Base-by-base conservation (phyloP, 30 jellyfish, hydroid and myxozoan genomes). In the Clytia hemisphaerica region DNA sequence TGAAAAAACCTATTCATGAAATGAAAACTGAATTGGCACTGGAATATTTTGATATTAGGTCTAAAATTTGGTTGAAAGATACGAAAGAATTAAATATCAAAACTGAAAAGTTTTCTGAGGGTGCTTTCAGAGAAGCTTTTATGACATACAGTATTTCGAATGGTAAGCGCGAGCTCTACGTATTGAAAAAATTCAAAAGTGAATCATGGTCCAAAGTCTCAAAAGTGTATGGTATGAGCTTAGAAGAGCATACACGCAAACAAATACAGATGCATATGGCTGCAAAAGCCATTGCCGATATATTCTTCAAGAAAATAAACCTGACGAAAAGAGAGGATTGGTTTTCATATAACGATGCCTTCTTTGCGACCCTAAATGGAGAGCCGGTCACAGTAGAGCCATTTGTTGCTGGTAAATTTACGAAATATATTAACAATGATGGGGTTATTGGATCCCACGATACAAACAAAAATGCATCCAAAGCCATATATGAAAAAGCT, bases 191-290 rank as follows among this genome's bases (percentile, higher is more conserved):
- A n/a, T 19, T 9, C 7, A 45, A 69, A 69, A 58, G 15, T 29
- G 71, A 28, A 22, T n/a, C 29, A 22, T 36, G 22, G 6, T 21
- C 46, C 7, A 0, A 47, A 4, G 27, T 68, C 16, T 19, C 21
- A 65, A 64, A 40, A 32, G 67, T 42, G 2, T 22, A 37, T 19
- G 45, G 45, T 25, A n/a, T 65, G 15, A 40, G 15, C 53, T 9
- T 32, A 24, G 58, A 33, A 28, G 34, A 31, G 19, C 67, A 61
- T 38, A 35, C 75, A 61, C 34, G 62, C n/a, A n/a, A n/a, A 19
- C 78, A 65, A 46, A 64, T 36, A 9, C 67, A 65, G 31, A 34
- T 65, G 78, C 78, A 65, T 32, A 10, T 45, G 40, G 78, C 26
- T 24, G 78, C 66, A 28, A 62, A 34, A 33, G 38, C 33, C 19